Evolutionary conservation across 2,888 invertebrate species (phyloP), one percentile per base, ranked within the genome.

Genomic region (Alloscopus bannaensis): DNA sequence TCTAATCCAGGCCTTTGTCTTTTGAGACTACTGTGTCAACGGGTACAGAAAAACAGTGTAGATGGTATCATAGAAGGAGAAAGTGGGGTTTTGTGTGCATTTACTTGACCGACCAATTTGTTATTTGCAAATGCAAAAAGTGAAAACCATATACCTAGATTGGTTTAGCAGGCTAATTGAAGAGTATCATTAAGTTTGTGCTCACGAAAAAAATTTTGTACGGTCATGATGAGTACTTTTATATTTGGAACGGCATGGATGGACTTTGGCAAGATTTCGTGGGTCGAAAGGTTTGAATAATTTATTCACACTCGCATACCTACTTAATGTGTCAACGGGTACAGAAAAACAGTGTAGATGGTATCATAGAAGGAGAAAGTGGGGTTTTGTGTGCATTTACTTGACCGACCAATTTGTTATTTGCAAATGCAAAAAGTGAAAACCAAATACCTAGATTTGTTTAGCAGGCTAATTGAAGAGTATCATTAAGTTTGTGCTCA

Each of bases 211-310:
- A n/a, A n/a, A n/a, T n/a, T n/a, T n/a, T n/a, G 47, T 6, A 4
- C 18, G 11, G 47, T 2, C 42, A 76, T 22, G 8, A 76, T 76
- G 76, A 62, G 62, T 24, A 76, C 76, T 2, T 76, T 65, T 22
- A 36, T 76, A 18, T 76, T 76, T 31, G 69, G 76, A 1, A 76
- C 76, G 28, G 76, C 76, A 1, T 76, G 76, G 69, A 76, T 76
- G 76, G 76, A 76, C 62, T 76, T 76, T 29, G 76, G 76, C n/a
- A 76, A 76, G n/a, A 52, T 40, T 68, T 76, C 76, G 22, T 76
- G 76, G 76, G 68, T 76, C 42, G 60, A 69, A 55, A 76, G 76
- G 76, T 76, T 13, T 65, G 62, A n/a, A 13, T 36, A 8, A n/a
- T n/a, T n/a, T n/a, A n/a, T n/a, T n/a, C n/a, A n/a, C n/a, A n/a